Evolutionary conservation across 2,113 vertebrate species (phyloP), one percentile per base, ranked within the genome.

Genomic region (Coregonus clupeaformis): DNA sequence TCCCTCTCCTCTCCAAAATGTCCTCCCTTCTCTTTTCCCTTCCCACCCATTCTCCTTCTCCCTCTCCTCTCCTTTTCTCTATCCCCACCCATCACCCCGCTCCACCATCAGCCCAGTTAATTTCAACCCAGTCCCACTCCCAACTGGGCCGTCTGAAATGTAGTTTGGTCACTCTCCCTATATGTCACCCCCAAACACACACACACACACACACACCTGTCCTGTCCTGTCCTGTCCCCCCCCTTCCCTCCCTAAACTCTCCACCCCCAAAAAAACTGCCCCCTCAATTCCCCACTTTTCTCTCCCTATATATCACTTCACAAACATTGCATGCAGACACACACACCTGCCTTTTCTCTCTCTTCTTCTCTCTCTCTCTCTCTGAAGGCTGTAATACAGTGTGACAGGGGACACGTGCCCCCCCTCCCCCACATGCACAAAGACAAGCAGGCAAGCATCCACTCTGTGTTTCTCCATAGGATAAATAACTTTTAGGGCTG

Each of bases 361-460:
- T 5, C 30, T 5, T 7, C 6, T 5, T 45, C 42, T 45, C 42
- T 13, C 55, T 47, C 45, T 14, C 18, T 14, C 16, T 20, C 57
- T 59, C 57, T 59, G 20, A 59, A 22, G n/a, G n/a, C 14, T n/a
- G n/a, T 20, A 59, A 59, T n/a, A 22, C 2, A 59, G 57, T 2
- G 49, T 55, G 49, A 59, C 57, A 59, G 20, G 20, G 6, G 6
- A n/a, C n/a, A n/a, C n/a, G n/a, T n/a, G n/a, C n/a, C 57, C 71
- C 45, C 71, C 45, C 60, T 42, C 71, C 62, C 71, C 36, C 71
- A 73, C 71, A 45, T 9, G n/a, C 30, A 64, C 59, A 64, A 60
- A 45, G 30, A 45, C 32, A 42, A 29, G 22, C 55, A 72, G 5
- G n/a, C 49, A 71, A 24, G 3, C 47, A 14, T 25, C 7, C 7